Evolutionary conservation across 2,113 vertebrate species (phyloP).

Genomic region (Pleuronectes platessa): DNA sequence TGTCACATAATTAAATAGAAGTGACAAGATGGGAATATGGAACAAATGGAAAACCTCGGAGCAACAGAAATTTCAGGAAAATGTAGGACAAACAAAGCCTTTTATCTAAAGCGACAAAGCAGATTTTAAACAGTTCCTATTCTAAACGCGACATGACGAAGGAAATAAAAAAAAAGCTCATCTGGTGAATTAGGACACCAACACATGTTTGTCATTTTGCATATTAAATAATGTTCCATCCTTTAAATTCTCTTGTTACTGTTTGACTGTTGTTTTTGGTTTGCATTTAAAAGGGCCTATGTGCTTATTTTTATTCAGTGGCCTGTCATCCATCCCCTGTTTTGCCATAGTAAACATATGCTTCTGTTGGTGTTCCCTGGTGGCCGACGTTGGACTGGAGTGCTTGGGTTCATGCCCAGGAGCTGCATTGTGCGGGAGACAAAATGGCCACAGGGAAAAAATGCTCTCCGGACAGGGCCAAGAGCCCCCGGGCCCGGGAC

Average conservation of each 20-base stretch:
- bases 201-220: background rate
- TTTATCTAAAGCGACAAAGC: no score
- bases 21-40: no score
- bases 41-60: no score
- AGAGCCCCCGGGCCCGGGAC: constrained; percentile 51
- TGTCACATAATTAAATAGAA: no score
- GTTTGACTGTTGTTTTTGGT: background rate
- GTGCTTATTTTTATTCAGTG: background rate
- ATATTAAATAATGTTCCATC: constrained; percentile 16
- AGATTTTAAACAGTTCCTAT: no score
- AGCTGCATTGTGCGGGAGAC: constrained; percentile 64
- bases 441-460: constrained; percentile 71
- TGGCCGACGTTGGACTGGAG: constrained; percentile 61
- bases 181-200: background rate
- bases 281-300: background rate
- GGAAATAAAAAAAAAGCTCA: background rate
- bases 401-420: constrained; percentile 71
- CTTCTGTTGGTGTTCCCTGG: constrained; percentile 57
- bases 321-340: constrained; percentile 19
- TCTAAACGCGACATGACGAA: background rate
- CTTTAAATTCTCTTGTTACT: background rate
- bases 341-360: constrained; percentile 58
- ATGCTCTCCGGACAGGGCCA: constrained; percentile 58
- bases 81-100: no score
- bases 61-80: no score